Evolutionary conservation across 2,113 vertebrate genomes (phyloP).

Genomic region (Corythornis cristatus): DNA sequence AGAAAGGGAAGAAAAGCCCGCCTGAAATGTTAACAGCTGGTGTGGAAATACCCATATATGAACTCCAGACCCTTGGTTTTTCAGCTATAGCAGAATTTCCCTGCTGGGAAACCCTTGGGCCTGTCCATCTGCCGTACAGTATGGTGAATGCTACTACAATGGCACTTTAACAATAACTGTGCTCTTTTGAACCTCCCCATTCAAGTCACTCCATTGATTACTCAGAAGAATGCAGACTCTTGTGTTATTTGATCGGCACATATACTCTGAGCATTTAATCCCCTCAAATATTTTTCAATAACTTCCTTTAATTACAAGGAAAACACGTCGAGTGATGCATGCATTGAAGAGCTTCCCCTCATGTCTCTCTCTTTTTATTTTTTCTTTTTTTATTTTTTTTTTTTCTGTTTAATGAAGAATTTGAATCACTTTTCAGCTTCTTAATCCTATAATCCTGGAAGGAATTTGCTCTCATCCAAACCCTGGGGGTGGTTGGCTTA

Average conservation of each 20-base stretch:
- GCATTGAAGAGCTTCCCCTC: slow-evolving; percentile 71
- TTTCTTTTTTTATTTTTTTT: not conserved
- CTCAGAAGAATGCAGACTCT: slow-evolving; percentile 66
- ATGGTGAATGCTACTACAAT: slow-evolving; percentile 16
- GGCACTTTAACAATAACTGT: slow-evolving; percentile 39
- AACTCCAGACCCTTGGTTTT: not conserved
- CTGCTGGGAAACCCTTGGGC: not conserved
- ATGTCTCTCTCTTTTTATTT: slow-evolving; percentile 45
- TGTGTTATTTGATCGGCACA: slow-evolving; percentile 69
- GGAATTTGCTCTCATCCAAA: slow-evolving; percentile 84
- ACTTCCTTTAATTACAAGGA: slow-evolving; percentile 88
- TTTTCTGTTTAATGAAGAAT: slow-evolving; percentile 80
- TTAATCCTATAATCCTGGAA: slow-evolving; percentile 89
- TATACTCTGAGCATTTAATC: slow-evolving; percentile 81
- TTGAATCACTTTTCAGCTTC: slow-evolving; percentile 86
- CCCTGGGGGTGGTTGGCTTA: slow-evolving; percentile 68
- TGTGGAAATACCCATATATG: not conserved
- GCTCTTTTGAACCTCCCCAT: slow-evolving; percentile 45
- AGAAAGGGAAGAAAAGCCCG: not conserved
- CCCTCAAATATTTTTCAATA: slow-evolving; percentile 88
- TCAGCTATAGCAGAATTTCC: not conserved
- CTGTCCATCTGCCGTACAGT: slow-evolving; percentile 20
- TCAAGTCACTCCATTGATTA: slow-evolving; percentile 61
- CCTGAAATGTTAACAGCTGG: not conserved
- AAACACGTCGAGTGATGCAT: slow-evolving; percentile 74